These are phyloP conservation scores for Poecilia velifera DNA, from an alignment of 2,797 vertebrate genomes.

Conservation along the genomic window DNA sequence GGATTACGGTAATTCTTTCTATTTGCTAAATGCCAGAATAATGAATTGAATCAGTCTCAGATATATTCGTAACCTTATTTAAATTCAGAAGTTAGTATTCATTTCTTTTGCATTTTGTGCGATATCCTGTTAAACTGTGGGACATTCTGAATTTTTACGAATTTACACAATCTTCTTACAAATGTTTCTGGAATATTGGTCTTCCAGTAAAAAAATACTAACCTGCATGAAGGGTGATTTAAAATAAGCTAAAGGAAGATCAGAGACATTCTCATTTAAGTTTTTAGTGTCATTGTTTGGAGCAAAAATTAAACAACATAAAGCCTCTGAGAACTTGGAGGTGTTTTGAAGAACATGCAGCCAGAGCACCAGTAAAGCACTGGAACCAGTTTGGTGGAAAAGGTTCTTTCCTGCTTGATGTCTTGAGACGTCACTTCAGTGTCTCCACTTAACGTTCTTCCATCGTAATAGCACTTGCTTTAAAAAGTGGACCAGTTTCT, in stretches of 20 bases:
- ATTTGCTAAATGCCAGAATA: not conserved
- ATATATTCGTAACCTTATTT: not conserved
- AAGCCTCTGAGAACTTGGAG: not conserved
- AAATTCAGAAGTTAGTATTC: not conserved
- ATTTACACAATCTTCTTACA: not conserved
- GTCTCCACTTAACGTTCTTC: not conserved
- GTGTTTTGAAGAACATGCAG: not conserved
- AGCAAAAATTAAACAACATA: not conserved
- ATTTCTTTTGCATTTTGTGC: not conserved
- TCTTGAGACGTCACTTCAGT: not conserved
- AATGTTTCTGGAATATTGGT: not conserved
- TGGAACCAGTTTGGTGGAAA: not conserved
- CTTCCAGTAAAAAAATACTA: too few species aligned
- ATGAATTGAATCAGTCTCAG: not conserved
- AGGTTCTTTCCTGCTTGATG: not conserved
- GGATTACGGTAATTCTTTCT: not conserved
- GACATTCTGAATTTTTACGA: not conserved
- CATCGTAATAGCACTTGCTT: not conserved
- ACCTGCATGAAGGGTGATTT: not conserved
- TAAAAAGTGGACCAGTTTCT: not conserved
- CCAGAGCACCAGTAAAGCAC: not conserved
- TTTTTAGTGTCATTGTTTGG: not conserved
- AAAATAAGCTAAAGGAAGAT: not conserved
- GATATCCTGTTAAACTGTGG: not conserved
- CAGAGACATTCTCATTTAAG: not conserved